Base-by-base conservation (phyloP, 1,140 invertebrate species). In the Calliopsis andreniformis region DNA sequence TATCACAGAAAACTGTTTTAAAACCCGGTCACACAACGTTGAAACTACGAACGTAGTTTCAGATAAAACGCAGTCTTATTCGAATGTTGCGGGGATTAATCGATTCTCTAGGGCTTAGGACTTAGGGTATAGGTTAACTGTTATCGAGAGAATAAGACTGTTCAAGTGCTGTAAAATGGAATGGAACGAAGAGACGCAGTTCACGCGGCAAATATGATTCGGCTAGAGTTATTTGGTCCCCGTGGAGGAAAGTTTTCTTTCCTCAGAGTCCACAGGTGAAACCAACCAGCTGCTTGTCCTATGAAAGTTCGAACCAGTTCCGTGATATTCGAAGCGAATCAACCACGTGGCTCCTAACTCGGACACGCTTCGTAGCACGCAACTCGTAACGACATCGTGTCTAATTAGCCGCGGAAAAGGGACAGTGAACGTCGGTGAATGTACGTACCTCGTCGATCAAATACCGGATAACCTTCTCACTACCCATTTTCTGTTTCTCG, bases 401-500 rank as follows among this genome's bases (percentile, higher is more conserved):
- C 76, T 70, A 81, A 84, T 82, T 56, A 70, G 63, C 49, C 56
- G 8, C n/a, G 55, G 64, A 80, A 72, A 77, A 63, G 79, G 61
- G 77, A 83, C 76, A 28, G 78, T 59, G 62, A 4, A 10, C 23
- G 49, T 43, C 18, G 49, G 58, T 45, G 56, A 77, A 72, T 64
- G 55, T 86, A 72, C 68, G 55, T 86, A 89, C 89, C 77, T 92
- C 83, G 62, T 89, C 88, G 23, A 90, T 85, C 53, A 93, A 71
- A 82, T 85, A 90, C 81, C 91, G 92, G 56, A 94, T 92, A 5
- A 94, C 92, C 76, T 92, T 93, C 47, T 93, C 90, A 7, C 93
- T 91, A 35, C 93, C 93, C 0, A 88, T 77, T 58, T 89, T 92
- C 86, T 95, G 95, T 32, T 90, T 90, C n/a, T 94, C 92, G 49